Base-by-base conservation (phyloP, 2,113 vertebrate species). In the Lophura nycthemera region DNA sequence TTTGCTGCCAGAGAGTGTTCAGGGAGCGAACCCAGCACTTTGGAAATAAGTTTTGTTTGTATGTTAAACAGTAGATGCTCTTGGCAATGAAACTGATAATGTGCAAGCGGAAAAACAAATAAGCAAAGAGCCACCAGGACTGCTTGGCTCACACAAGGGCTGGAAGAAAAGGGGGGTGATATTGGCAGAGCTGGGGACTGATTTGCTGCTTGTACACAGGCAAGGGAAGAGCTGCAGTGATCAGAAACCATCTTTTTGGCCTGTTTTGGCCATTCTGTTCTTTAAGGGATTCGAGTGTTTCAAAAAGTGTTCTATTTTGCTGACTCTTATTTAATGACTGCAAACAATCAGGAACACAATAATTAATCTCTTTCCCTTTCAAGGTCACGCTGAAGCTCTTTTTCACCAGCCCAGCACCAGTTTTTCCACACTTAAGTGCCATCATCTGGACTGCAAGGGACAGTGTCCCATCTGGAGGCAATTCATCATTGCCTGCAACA, bases 1-100 rank as follows among this genome's bases (percentile, higher is more conserved):
- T 91, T 56, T 91, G 67, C 75, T 95, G 89, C 60, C 85, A 91
- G 87, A 77, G 72, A 47, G 43, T 92, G 65, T 73, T 70, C 78
- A 70, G 5, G 0, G 47, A 85, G 72, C 9, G 20, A 88, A 52
- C 32, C 34, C 67, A 34, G 40, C 84, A 93, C 63, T 87, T 83
- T 40, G 67, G 82, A 85, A 79, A n/a, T 32, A 72, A 65, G 50
- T 76, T 85, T 81, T 66, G 65, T 87, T 95, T 76, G 22, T 74
- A 43, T 93, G 91, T 93, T 57, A 30, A 64, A 83, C 42, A 64
- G 88, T 40, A 50, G 34, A 83, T 50, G 10, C 34, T 18, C 60
- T 83, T 60, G 73, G 60, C 71, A 66, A 32, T 67, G 63, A 95
- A 91, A 60, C 64, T 83, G 84, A 67, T 86, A 87, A 93, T 69